Conservation (phyloP, 1,140 invertebrate species). For the Conopomorpha cramerella region DNA sequence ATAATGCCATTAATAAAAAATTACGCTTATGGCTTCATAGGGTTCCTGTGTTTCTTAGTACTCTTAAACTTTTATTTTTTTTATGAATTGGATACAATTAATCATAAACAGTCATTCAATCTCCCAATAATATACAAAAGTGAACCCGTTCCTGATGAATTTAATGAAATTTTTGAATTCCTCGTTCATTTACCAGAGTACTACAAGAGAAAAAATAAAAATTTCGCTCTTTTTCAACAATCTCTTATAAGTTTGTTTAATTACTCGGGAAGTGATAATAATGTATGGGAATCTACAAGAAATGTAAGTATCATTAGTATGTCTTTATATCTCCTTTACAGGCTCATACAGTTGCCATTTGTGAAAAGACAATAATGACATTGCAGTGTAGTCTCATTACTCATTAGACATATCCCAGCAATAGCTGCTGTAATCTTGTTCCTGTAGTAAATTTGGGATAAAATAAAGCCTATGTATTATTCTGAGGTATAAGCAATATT, state of each 20-base stretch:
- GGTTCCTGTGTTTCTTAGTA: constrained; percentile 38
- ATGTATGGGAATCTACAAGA: constrained; percentile 24
- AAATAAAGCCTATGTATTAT: too few species aligned
- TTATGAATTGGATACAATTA: constrained; percentile 28
- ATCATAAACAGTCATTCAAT: constrained; percentile 19
- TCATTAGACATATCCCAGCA: background rate
- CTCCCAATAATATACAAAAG: constrained; percentile 24
- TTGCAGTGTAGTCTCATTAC: too few species aligned
- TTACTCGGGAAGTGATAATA: constrained; percentile 14
- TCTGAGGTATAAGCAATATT: too few species aligned
- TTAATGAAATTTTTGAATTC: constrained; percentile 38
- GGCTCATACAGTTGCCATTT: too few species aligned
- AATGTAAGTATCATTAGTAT: constrained; percentile 32
- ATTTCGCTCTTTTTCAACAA: constrained; percentile 23
- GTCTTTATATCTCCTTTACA: too few species aligned
- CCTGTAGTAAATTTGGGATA: background rate
- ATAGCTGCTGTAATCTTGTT: background rate
- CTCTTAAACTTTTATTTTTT: constrained; percentile 45
- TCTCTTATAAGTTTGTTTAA: constrained; percentile 31
- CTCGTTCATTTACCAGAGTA: constrained; percentile 33
- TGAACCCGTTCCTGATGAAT: constrained; percentile 22
- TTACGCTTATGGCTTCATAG: constrained; percentile 40
- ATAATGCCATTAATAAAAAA: constrained; percentile 42
- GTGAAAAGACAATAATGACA: too few species aligned
- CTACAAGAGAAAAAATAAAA: constrained; percentile 32